phyloP scores from a whole-genome alignment of 2,797 vertebrate genomes.

The Nannoperca obscura region DNA sequence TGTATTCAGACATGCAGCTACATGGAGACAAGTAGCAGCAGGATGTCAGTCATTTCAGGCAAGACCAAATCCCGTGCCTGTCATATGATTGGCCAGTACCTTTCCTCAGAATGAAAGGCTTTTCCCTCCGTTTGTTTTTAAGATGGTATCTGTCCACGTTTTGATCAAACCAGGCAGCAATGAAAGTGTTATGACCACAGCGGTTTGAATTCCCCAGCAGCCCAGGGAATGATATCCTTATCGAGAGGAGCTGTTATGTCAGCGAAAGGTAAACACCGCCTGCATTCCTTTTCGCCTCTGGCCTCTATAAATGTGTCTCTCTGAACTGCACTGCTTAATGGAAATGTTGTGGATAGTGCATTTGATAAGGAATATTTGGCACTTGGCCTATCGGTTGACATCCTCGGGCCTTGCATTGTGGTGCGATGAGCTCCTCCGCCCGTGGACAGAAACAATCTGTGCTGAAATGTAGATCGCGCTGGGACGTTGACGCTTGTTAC shows the following conservation, averaged over 20 bases:
- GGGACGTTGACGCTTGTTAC: background rate
- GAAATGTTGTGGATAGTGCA: conserved; percentile 42
- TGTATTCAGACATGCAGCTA: conserved; percentile 26
- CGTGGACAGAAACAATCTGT: conserved; percentile 6
- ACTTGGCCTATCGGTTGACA: conserved; percentile 45
- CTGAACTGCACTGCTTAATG: conserved; percentile 22
- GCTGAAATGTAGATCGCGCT: conserved; percentile 28
- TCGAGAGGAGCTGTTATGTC: conserved; percentile 49
- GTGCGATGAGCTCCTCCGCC: conserved; percentile 36
- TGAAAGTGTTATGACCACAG: conserved; percentile 29
- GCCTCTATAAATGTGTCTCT: conserved; percentile 32
- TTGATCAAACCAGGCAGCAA: conserved; percentile 44
- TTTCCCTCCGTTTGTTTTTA: conserved; percentile 25
- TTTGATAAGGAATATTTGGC: conserved; percentile 63
- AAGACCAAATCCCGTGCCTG: background rate
- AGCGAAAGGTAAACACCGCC: conserved; percentile 52
- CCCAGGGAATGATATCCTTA: conserved; percentile 42
- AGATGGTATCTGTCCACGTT: conserved; percentile 40
- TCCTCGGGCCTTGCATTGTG: conserved; percentile 44
- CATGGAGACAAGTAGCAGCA: conserved; percentile 36
- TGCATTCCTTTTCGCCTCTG: conserved; percentile 37
- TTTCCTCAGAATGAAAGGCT: conserved; percentile 46
- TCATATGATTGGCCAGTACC: conserved; percentile 22
- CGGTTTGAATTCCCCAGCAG: conserved; percentile 40
- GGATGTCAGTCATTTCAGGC: conserved; percentile 27